Conservation (phyloP, 2,888 invertebrate genomes). For the Nomada fabriciana region DNA sequence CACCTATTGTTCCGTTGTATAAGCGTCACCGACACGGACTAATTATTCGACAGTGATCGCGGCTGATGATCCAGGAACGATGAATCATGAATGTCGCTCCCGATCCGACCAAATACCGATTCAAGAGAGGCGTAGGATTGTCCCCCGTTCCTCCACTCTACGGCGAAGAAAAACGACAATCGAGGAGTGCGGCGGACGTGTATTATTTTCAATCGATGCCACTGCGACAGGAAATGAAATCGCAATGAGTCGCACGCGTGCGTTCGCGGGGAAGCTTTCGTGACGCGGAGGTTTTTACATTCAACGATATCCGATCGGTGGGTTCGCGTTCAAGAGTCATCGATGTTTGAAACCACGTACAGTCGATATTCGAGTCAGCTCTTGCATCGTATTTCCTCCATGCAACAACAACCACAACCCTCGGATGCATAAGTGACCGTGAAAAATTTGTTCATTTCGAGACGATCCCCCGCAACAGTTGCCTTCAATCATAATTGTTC, state of each 20-base stretch:
- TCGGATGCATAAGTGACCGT: slow-evolving; percentile 8
- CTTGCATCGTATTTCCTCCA: slow-evolving; percentile 41
- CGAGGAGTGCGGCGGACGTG: background rate
- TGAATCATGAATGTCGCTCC: slow-evolving; percentile 13
- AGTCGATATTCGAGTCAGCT: slow-evolving; percentile 24
- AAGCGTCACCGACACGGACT: slow-evolving; percentile 29
- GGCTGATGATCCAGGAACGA: background rate
- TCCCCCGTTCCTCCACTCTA: background rate
- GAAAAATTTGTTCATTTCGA: slow-evolving; percentile 11
- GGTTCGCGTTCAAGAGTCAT: slow-evolving; percentile 42
- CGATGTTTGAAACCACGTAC: slow-evolving; percentile 26
- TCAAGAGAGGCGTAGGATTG: background rate
- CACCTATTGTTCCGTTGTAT: slow-evolving; percentile 39
- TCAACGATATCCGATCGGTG: slow-evolving; percentile 30
- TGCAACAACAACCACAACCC: slow-evolving; percentile 10
- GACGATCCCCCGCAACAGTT: background rate
- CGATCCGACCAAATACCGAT: background rate
- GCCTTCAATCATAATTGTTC: background rate
- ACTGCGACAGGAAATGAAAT: slow-evolving; percentile 42
- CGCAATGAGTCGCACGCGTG: background rate
- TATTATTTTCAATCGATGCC: slow-evolving; percentile 29
- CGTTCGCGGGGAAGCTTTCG: background rate
- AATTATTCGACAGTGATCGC: slow-evolving; percentile 46
- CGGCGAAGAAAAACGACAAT: too few relatives aligned
- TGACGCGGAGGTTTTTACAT: slow-evolving; percentile 8